Base-by-base conservation (phyloP, 2,888 invertebrate species). In the Epistrophe eligans region DNA sequence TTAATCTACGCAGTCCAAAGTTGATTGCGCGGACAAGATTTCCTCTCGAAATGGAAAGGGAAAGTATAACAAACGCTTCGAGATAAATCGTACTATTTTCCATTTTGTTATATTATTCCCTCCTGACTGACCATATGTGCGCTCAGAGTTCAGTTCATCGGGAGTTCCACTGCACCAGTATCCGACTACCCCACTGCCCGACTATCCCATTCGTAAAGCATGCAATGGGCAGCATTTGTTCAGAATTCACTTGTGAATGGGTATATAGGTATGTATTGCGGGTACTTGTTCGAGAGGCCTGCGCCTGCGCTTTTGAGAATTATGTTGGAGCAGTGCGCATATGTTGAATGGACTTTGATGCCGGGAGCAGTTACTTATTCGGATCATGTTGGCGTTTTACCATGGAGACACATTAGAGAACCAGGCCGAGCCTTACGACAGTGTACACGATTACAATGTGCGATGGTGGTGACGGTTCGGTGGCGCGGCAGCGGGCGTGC, bases 11-110 rank as follows among this genome's bases (percentile, higher is more conserved):
- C 64, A 58, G 64, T 57, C 70, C 43, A 35, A 50, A 81, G 70
- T 62, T 70, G 85, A 82, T 79, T 77, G 77, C 64, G 72, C 40
- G 71, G 70, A 82, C 82, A 82, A 74, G 77, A 85, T 77, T 82
- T 82, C 73, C 77, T 57, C 82, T 77, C 71, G 71, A 64, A 82
- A 82, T 82, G 74, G 82, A 85, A 81, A 81, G 81, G 77, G 81
- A 85, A 85, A 85, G 85, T 79, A 74, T 71, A 80, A 76, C 79
- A 76, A 84, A 79, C 57, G 82, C 66, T 77, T 19, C 10, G 40
- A 62, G 35, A 40, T 28, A 66, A 73, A 70, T 71, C 43, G 48
- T 79, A 67, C 40, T 13, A 73, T 62, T 85, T 76, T 84, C 62
- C 64, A 73, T 76, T 79, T 58, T 52, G 64, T 48, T 50, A 70